phyloP scores from a whole-genome alignment of 1,140 invertebrate species.

The Melitaea cinxia region DNA sequence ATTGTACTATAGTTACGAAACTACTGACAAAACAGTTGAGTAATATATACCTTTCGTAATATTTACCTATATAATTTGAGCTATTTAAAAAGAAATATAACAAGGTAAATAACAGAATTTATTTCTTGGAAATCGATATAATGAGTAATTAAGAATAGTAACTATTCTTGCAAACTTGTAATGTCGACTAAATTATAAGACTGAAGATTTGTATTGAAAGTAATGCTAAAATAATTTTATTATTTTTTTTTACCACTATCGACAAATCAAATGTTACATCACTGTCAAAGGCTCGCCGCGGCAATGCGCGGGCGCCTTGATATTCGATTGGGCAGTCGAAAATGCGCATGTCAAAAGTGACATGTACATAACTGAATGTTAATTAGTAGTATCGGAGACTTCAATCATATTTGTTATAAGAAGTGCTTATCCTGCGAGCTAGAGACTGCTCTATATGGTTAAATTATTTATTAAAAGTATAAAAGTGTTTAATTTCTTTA shows the following conservation, averaged over 20 bases:
- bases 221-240: neutral
- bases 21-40: neutral
- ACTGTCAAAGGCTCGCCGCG: slow-evolving; percentile 8
- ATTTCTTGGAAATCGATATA: too few relatives aligned
- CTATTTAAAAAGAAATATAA: too few relatives aligned
- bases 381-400: slow-evolving; percentile 30
- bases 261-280: slow-evolving; percentile 9
- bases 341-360: slow-evolving; percentile 29
- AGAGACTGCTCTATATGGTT: neutral
- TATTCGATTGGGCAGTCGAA: slow-evolving; percentile 27
- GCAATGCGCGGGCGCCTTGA: slow-evolving; percentile 12
- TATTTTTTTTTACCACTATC: neutral
- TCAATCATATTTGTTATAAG: slow-evolving; percentile 34
- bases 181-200: too few relatives aligned
- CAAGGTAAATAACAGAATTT: too few relatives aligned
- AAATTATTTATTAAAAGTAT: neutral
- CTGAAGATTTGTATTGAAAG: too few relatives aligned
- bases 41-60: neutral
- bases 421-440: slow-evolving; percentile 4
- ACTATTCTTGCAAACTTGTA: too few relatives aligned
- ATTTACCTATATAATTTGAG: neutral
- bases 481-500: too few relatives aligned
- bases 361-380: slow-evolving; percentile 29
- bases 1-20: neutral
- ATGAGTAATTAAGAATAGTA: too few relatives aligned